Conservation (phyloP, 1,140 invertebrate genomes). For the Megathymus violae region DNA sequence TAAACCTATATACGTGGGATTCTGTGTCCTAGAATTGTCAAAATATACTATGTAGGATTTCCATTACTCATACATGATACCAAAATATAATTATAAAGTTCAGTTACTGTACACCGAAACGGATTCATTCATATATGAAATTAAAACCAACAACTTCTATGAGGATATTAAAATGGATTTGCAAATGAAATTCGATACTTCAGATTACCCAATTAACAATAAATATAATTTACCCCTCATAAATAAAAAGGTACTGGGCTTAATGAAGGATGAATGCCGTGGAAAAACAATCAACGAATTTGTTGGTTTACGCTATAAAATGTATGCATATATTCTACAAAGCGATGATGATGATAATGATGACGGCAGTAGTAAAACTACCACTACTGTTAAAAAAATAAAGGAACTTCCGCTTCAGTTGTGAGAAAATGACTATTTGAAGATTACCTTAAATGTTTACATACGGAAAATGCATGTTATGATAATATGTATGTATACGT, state of each 20-base stretch:
- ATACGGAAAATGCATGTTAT: not conserved
- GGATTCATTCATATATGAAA: slow-evolving; percentile 11
- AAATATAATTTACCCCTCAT: not conserved
- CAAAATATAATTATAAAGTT: slow-evolving; percentile 3
- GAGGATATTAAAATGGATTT: not conserved
- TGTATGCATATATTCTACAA: slow-evolving; percentile 1
- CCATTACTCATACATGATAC: slow-evolving; percentile 19
- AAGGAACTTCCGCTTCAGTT: not conserved
- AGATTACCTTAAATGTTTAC: not conserved
- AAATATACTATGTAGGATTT: slow-evolving; percentile 16
- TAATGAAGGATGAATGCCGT: not conserved
- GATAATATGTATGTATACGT: not conserved
- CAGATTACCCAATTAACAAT: slow-evolving; percentile 4
- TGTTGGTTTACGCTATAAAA: slow-evolving; percentile 1
- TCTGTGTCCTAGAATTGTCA: slow-evolving; percentile 9
- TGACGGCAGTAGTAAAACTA: no score
- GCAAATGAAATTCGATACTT: not conserved
- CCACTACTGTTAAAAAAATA: not conserved
- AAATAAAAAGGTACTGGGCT: not conserved
- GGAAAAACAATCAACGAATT: slow-evolving; percentile 1
- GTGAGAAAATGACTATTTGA: not conserved
- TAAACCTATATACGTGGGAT: slow-evolving; percentile 3
- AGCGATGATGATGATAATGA: no score
- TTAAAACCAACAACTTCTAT: slow-evolving; percentile 7
- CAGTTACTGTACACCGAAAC: not conserved